Conservation (phyloP, 2,888 invertebrate genomes). For the Eupithecia tripunctaria region DNA sequence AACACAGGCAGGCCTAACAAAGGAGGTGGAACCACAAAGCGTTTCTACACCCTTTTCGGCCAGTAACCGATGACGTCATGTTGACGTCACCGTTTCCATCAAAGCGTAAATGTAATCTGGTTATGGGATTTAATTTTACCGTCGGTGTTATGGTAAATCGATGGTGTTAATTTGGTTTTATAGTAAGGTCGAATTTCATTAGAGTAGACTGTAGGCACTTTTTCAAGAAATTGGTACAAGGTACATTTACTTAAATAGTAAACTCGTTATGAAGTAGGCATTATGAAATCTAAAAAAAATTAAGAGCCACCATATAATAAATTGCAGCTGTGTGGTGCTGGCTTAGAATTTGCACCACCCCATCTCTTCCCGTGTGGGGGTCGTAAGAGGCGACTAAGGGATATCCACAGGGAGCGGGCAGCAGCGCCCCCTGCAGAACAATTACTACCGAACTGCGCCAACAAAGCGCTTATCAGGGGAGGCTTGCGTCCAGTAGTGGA, state of each 20-base stretch:
- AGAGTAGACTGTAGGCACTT: background rate
- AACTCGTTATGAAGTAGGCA: background rate
- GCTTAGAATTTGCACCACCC: too few relatives aligned
- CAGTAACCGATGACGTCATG: constrained; percentile 22
- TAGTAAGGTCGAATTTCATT: background rate
- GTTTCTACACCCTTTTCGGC: background rate
- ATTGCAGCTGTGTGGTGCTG: too few relatives aligned
- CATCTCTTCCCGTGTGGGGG: too few relatives aligned
- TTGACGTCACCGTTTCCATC: constrained; percentile 4
- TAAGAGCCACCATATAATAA: too few relatives aligned
- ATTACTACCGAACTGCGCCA: too few relatives aligned
- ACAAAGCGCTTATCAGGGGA: too few relatives aligned
- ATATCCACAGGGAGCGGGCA: too few relatives aligned
- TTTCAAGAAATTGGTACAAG: background rate
- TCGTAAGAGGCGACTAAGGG: too few relatives aligned
- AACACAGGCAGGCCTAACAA: background rate
- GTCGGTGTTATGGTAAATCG: constrained; percentile 22
- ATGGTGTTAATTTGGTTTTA: constrained; percentile 26
- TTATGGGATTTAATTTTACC: constrained; percentile 29
- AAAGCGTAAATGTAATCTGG: constrained; percentile 26
- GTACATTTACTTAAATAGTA: too few relatives aligned
- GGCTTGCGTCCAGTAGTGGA: too few relatives aligned
- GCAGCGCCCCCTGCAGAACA: too few relatives aligned
- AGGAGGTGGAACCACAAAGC: constrained; percentile 21
- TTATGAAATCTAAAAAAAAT: too few relatives aligned